Evolutionary conservation across 2,888 invertebrate species (phyloP).

Genomic region (Tholera decimalis): DNA sequence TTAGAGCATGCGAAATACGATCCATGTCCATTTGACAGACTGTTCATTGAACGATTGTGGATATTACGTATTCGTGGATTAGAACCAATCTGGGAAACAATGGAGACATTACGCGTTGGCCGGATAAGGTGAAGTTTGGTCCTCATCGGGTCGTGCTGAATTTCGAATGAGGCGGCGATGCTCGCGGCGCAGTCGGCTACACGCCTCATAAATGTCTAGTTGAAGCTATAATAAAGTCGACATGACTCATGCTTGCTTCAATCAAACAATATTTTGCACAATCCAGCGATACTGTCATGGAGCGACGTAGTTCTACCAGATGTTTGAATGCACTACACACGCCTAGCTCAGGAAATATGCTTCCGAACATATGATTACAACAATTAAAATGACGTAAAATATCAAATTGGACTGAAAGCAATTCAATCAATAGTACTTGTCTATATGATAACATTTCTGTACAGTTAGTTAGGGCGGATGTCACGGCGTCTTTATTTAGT

Average conservation of each 20-base stretch:
- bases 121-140: conserved; percentile 86
- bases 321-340: conserved; percentile 35
- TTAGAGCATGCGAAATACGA: conserved; percentile 18
- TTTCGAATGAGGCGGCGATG: conserved; percentile 83
- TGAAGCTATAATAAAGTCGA: conserved; percentile 71
- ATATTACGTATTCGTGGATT: conserved; percentile 75
- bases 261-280: conserved; percentile 74
- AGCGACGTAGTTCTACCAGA: conserved; percentile 31
- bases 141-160: conserved; percentile 83
- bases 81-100: conserved; percentile 85
- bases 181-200: conserved; percentile 64
- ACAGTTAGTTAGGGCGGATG: conserved; percentile 87
- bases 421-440: conserved; percentile 53
- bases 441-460: conserved; percentile 71
- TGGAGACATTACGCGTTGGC: conserved; percentile 86
- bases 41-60: conserved; percentile 59
- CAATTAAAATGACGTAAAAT: conserved; percentile 44
- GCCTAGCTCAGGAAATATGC: conserved; percentile 23
- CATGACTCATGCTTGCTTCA: conserved; percentile 81
- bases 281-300: conserved; percentile 54
- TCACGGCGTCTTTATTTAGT: conserved; percentile 86
- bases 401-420: conserved; percentile 37
- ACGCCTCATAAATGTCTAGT: conserved; percentile 76
- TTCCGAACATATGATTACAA: conserved; percentile 32
- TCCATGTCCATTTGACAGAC: conserved; percentile 28